phyloP scores from a whole-genome alignment of 2,888 invertebrate species.

The Xylophagus ater region DNA sequence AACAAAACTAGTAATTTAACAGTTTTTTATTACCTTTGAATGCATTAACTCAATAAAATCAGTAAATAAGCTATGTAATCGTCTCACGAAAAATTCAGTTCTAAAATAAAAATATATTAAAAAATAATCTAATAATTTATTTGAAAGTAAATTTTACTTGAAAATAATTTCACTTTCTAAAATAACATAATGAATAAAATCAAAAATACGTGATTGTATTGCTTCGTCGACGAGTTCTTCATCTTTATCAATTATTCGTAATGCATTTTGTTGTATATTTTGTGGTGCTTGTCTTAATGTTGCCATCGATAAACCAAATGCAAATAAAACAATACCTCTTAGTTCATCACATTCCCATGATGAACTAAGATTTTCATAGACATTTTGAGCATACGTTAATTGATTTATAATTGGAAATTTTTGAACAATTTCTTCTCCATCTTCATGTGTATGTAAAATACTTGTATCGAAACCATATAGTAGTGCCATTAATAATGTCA shows the following conservation, averaged over 20 bases:
- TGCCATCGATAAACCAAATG: slow-evolving; percentile 57
- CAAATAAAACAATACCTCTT: slow-evolving; percentile 53
- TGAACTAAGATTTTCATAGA: slow-evolving; percentile 41
- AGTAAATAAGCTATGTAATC: slow-evolving; percentile 73
- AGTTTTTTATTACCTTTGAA: slow-evolving; percentile 66
- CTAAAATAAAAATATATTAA: slow-evolving; percentile 19
- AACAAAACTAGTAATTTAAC: neutral
- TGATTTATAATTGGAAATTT: slow-evolving; percentile 56
- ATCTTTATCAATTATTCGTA: slow-evolving; percentile 54
- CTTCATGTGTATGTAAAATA: slow-evolving; percentile 61
- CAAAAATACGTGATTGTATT: slow-evolving; percentile 67
- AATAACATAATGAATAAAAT: slow-evolving; percentile 62
- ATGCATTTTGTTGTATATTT: slow-evolving; percentile 43
- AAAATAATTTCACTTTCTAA: slow-evolving; percentile 57
- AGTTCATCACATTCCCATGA: slow-evolving; percentile 27
- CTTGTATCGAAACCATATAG: slow-evolving; percentile 76
- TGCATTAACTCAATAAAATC: slow-evolving; percentile 92
- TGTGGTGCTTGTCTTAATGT: slow-evolving; percentile 49
- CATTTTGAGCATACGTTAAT: slow-evolving; percentile 44
- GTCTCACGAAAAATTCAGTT: slow-evolving; percentile 71
- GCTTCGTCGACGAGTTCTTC: slow-evolving; percentile 68
- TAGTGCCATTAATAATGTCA: slow-evolving; percentile 71
- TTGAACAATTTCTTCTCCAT: slow-evolving; percentile 59
- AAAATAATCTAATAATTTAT: neutral
- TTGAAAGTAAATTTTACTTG: slow-evolving; percentile 32